A percentile compares a stretch with the other conserved stretches of the same genome.
These are phyloP conservation scores for Clarias fuscus DNA, from an alignment of 2,797 vertebrate genomes.

Conservation along the genomic window DNA sequence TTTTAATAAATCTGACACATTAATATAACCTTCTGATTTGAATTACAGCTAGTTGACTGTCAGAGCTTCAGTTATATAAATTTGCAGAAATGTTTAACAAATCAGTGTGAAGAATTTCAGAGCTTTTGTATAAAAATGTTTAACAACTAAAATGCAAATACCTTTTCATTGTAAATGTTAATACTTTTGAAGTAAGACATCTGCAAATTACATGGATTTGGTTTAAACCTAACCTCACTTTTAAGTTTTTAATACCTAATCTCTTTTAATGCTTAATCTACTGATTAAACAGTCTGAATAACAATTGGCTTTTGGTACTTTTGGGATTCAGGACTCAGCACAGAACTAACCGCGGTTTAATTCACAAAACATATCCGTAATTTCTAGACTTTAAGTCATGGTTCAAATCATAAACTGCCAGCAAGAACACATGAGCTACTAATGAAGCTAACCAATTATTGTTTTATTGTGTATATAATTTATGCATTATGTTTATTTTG, in stretches of 20 bases:
- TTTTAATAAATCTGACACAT: too few relatives aligned
- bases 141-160: background rate
- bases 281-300: background rate
- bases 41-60: background rate
- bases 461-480: conserved; percentile 18
- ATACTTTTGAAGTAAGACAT: background rate
- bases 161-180: background rate
- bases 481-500: conserved; percentile 23
- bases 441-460: conserved; percentile 24
- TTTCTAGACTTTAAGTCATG: background rate
- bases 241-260: background rate
- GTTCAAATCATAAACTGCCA: conserved; percentile 20
- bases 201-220: background rate
- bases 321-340: background rate
- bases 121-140: background rate
- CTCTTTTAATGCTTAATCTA: background rate
- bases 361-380: background rate
- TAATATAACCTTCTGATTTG: background rate
- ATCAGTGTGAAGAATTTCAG: background rate
- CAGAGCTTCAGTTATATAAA: background rate
- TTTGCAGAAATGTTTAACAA: too few relatives aligned
- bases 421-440: conserved; percentile 20
- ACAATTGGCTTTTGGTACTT: background rate
- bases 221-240: background rate
- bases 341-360: conserved; percentile 1